Base-by-base conservation (phyloP, 2,888 invertebrate genomes). In the Biston stratarius region DNA sequence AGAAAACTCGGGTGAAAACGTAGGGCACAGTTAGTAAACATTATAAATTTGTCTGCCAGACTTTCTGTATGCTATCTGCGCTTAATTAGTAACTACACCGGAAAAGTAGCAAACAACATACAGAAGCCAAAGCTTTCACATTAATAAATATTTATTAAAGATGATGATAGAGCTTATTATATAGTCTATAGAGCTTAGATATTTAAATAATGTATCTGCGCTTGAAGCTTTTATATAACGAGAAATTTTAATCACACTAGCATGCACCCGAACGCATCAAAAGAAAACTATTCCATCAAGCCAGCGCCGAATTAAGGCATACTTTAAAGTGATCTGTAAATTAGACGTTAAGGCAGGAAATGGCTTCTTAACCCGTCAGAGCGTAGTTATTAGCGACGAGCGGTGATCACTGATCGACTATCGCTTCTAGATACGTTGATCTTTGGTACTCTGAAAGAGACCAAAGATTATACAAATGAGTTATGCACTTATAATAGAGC, bases 351-450 rank as follows among this genome's bases (percentile, higher is more conserved):
- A 83, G 86, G 85, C 92, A 90, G 93, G 93, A 93, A 92, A 90
- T 88, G 90, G 86, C 90, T 92, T 92, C 92, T 93, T 93, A 93
- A 77, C 81, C 91, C 90, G 93, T 94, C 93, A 91, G 88, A 88
- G 81, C 77, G 78, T 82, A 75, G 87, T 90, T 91, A 92, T 92
- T 91, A 91, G 91, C 87, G 83, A 89, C 84, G 81, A 58, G 47
- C 82, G 74, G 82, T 85, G 88, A 91, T 91, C 88, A 87, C 84
- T 81, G 82, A 84, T 85, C 83, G 82, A 79, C 87, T 88, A 90
- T 90, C 90, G 84, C 89, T 84, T 83, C 82, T 80, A 78, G 85
- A 88, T 86, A 85, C 83, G 82, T 83, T 86, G 87, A 89, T 89
- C 89, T 87, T 82, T 85, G 84, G 81, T 79, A 83, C 79, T 74